Conservation (phyloP, 2,888 invertebrate genomes). For the Anaspis maculata region DNA sequence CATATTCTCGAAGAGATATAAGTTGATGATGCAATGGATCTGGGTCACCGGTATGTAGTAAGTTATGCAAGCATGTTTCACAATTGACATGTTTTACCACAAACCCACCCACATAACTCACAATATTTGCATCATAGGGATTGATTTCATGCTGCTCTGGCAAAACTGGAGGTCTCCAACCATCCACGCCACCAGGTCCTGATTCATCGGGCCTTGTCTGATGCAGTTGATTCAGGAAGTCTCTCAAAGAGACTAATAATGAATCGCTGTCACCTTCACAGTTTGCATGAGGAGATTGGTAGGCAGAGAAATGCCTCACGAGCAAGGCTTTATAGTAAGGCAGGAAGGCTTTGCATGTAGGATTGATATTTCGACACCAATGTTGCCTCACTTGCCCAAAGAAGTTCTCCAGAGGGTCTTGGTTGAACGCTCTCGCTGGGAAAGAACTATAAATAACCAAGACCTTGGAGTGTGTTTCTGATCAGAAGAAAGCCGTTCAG, state of each 20-base stretch:
- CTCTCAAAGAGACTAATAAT: not conserved
- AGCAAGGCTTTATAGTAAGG: conserved; percentile 13
- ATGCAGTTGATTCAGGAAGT: not conserved
- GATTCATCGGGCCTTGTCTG: not conserved
- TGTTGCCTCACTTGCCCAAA: conserved; percentile 15
- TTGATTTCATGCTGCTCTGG: not conserved
- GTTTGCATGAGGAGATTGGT: conserved; percentile 12
- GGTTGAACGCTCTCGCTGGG: conserved; percentile 1
- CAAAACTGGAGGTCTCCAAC: not conserved
- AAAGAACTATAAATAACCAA: not conserved
- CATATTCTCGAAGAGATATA: not conserved
- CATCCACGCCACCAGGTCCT: not conserved
- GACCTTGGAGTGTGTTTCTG: not conserved
- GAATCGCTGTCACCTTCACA: conserved; percentile 10
- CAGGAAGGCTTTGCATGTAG: conserved; percentile 7
- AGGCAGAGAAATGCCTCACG: conserved; percentile 13
- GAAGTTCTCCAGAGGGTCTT: conserved; percentile 10
- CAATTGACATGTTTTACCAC: not conserved
- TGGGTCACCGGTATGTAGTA: conserved; percentile 1
- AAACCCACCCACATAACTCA: not conserved
- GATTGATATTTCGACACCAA: conserved; percentile 13
- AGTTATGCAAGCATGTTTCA: not conserved
- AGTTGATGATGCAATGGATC: conserved; percentile 2
- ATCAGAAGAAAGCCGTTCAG: not conserved
- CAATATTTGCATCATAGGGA: not conserved